Evolutionary conservation across 2,113 vertebrate species (phyloP).

Genomic region (Euleptes europaea): DNA sequence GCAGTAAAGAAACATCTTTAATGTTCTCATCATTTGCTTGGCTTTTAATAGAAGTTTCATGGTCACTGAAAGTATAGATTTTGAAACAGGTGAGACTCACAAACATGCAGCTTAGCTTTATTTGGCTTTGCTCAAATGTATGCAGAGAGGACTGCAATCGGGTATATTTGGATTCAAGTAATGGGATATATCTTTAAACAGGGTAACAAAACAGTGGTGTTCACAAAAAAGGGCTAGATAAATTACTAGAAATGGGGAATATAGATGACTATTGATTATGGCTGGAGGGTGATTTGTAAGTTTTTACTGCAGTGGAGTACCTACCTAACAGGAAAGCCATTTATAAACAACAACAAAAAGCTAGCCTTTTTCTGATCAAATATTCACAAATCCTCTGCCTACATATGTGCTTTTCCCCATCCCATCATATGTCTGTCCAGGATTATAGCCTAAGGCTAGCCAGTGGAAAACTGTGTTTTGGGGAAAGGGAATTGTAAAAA

Average conservation of each 20-base stretch:
- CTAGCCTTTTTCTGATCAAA: no score
- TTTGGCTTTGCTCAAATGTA: constrained; percentile 2
- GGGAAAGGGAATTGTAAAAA: not conserved
- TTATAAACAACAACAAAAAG: no score
- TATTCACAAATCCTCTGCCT: not conserved
- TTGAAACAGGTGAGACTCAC: not conserved
- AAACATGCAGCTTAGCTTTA: not conserved
- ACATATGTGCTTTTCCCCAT: not conserved
- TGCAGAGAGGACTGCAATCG: not conserved
- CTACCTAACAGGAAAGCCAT: no score
- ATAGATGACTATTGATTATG: not conserved
- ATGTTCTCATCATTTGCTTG: not conserved
- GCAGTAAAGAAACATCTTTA: not conserved
- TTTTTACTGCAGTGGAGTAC: no score
- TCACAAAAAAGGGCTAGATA: not conserved
- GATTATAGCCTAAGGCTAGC: not conserved
- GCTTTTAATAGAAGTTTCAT: not conserved
- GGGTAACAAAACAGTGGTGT: not conserved
- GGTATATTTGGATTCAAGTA: not conserved
- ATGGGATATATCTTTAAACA: not conserved
- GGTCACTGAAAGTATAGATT: not conserved
- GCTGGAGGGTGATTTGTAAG: not conserved
- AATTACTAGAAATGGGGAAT: not conserved
- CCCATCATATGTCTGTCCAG: not conserved
- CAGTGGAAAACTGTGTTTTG: not conserved